Evolutionary conservation across 2,797 vertebrate genomes (phyloP).

Genomic region (Limosa lapponica): DNA sequence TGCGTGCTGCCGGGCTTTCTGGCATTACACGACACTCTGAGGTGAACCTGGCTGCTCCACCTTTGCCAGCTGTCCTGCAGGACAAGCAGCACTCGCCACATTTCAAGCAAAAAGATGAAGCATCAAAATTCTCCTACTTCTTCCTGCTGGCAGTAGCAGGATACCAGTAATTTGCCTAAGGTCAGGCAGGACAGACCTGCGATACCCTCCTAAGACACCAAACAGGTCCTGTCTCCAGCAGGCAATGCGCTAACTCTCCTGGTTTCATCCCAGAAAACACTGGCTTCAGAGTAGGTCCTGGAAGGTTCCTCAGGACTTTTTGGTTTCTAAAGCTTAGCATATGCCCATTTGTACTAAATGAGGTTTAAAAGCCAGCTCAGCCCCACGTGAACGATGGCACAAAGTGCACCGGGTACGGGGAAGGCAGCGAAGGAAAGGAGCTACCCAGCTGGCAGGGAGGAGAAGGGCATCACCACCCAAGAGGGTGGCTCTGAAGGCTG

Average conservation of each 20-base stretch:
- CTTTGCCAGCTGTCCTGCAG: neutral
- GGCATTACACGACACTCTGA: neutral
- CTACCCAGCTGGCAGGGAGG: neutral
- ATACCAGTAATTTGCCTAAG: neutral
- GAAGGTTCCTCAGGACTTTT: neutral
- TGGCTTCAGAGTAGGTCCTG: neutral
- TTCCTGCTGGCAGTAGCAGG: neutral
- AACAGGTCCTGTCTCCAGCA: neutral
- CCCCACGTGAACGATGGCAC: fast-evolving
- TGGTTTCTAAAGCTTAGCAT: neutral
- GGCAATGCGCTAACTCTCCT: neutral
- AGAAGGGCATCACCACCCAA: fast-evolving
- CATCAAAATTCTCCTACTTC: neutral
- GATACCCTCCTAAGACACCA: neutral
- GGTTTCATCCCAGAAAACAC: neutral
- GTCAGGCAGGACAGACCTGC: neutral
- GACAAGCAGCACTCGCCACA: neutral
- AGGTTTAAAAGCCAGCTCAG: neutral
- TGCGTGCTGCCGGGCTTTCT: neutral
- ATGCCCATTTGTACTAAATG: neutral
- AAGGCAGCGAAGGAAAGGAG: neutral
- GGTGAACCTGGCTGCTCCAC: neutral
- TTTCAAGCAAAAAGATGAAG: neutral
- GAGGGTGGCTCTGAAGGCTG: neutral
- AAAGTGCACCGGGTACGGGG: neutral